Base-by-base conservation (phyloP, 2,797 vertebrate genomes). In the Hybognathus amarus region DNA sequence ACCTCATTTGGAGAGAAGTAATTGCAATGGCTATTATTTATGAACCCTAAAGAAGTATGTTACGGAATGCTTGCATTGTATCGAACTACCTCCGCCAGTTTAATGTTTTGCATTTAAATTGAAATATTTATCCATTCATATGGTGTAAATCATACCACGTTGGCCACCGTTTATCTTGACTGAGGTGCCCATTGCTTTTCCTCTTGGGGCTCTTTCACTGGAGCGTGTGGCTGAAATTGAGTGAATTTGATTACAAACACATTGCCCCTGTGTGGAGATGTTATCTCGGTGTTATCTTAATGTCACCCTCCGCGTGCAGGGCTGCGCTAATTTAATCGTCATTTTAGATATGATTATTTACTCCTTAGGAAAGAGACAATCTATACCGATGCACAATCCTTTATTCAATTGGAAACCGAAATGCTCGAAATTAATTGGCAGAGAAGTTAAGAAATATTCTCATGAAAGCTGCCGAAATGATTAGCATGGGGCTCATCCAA, bases 61-160 rank as follows among this genome's bases (percentile, higher is more conserved):
- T 89, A 87, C 87, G 82, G 86, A 91, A 90, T 85, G 92, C 91
- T 91, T 77, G 83, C 85, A 85, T 87, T 94, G 93, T n/a, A 94
- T 94, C 87, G 91, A n/a, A 92, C 87, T 80, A 86, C 88, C 88
- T 75, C 80, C 71, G 79, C 74, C 84, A 89, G 77, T 85, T 90
- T 87, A 83, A 86, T 85, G 88, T 90, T 93, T 93, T 93, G 93
- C 94, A 95, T 94, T 94, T 94, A 94, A 93, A 94, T 94, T 93
- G 93, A 91, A 92, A 93, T 92, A 93, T 93, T 90, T 92, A 88
- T 91, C 90, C 89, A 85, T 91, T 91, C 86, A 81, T 82, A 87
- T 75, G 81, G 84, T 82, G 91, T 93, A 93, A 92, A 92, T 94
- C 88, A 92, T 91, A 85, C 81, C 59, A 64, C 84, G 81, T 90